Evolutionary conservation across 1,140 invertebrate genomes (phyloP).

Genomic region (Pomacea maculata): DNA sequence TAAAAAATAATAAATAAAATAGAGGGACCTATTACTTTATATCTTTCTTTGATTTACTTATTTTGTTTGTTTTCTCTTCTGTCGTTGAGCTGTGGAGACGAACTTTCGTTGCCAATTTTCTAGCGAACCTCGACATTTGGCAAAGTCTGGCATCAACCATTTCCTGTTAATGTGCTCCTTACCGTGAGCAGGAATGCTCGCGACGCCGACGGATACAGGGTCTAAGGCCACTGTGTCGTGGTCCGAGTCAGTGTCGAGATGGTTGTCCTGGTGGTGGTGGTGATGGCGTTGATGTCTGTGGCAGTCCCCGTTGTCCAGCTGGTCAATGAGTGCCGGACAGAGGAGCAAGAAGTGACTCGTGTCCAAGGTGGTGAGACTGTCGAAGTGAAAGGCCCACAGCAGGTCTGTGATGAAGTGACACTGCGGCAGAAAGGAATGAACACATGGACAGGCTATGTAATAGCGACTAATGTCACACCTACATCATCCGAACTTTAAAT

Average conservation of each 20-base stretch:
- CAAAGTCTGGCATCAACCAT: too few relatives aligned
- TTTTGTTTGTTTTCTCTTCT: neutral
- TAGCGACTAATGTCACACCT: neutral
- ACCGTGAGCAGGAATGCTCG: neutral
- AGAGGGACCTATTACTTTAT: neutral
- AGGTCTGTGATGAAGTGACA: slow-evolving; percentile 33
- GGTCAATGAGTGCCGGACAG: slow-evolving; percentile 73
- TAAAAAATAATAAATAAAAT: neutral
- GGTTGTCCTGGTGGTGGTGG: neutral
- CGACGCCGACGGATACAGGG: neutral
- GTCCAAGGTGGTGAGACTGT: slow-evolving; percentile 48
- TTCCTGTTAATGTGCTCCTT: too few relatives aligned
- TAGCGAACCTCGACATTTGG: too few relatives aligned
- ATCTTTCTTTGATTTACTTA: neutral
- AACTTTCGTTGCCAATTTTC: too few relatives aligned
- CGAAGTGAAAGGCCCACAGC: slow-evolving; percentile 28
- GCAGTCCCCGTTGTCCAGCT: slow-evolving; percentile 63
- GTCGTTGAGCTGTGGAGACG: too few relatives aligned
- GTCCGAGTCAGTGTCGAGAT: slow-evolving; percentile 9
- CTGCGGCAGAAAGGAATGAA: slow-evolving; percentile 28
- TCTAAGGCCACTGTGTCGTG: neutral
- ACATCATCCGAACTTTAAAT: too few relatives aligned
- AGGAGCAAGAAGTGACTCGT: slow-evolving; percentile 71
- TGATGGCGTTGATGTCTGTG: neutral
- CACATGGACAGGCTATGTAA: neutral